Evolutionary conservation across 2,797 vertebrate species (phyloP), one percentile per base, ranked within the genome.

Genomic region (Characodon lateralis): DNA sequence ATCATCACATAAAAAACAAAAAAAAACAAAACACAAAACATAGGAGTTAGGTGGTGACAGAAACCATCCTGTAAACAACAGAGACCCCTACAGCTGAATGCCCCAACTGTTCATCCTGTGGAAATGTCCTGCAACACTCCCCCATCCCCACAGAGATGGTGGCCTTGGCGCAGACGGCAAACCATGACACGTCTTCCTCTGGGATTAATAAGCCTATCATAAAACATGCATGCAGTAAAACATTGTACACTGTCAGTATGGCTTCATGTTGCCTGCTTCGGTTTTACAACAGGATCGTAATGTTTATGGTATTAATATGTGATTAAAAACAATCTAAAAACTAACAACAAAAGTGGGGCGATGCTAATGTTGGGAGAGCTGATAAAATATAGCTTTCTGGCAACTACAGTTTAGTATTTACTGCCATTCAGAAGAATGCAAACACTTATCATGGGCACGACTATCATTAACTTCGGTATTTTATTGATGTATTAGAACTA

Each of bases 51-150:
- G 74, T 24, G 71, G n/a, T 73, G 79, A 79, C 26, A 82, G 69
- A 66, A 81, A 74, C 76, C 20, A 78, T 77, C 77, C 78, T 79
- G 78, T 65, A 61, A 83, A 89, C 14, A 14, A 71, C 22, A 80
- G 70, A 46, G 24, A 63, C 68, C 56, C 4, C 65, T 43, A 6
- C 22, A 69, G 66, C 66, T 46, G 66, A 13, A 9, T 14, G 58
- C 28, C 41, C 6, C 14, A 28, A 65, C 2, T 20, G 72, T 14
- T 61, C 80, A 78, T 88, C 87, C 88, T 82, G 81, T 48, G 84
- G 84, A 89, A 86, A 88, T 82, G 82, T 89, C 89, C 75, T 18
- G 61, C 80, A 87, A 84, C 84, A 83, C 79, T 26, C 0, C 12
- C 6, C 35, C 80, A 9, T 76, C 77, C 78, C 82, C 24, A 39